Evolutionary conservation across 2,113 vertebrate species (phyloP).

Genomic region (Natator depressus): DNA sequence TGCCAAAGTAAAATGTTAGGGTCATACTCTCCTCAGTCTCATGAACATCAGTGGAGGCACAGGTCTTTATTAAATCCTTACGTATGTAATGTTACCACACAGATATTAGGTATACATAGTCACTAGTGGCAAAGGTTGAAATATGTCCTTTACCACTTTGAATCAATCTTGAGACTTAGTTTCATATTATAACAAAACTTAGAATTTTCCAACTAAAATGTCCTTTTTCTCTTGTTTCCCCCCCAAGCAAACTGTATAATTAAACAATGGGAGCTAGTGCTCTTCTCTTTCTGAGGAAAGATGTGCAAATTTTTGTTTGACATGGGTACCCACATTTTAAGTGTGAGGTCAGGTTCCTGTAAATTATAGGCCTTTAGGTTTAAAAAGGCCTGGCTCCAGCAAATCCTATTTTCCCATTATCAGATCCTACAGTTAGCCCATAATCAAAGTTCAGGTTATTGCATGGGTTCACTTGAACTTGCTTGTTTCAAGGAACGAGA

Average conservation of each 20-base stretch:
- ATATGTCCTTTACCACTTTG: background rate
- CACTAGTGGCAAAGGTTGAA: background rate
- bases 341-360: background rate
- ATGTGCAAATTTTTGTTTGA: background rate
- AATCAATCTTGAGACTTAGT: background rate
- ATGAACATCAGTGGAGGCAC: background rate
- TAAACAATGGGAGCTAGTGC: background rate
- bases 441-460: background rate
- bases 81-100: background rate
- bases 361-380: background rate
- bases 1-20: background rate
- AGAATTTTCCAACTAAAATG: background rate
- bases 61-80: background rate
- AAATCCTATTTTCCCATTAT: background rate
- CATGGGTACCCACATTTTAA: background rate
- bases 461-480: background rate
- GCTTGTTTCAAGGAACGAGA: background rate
- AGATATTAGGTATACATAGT: background rate
- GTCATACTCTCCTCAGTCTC: fast-evolving
- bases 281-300: background rate
- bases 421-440: background rate
- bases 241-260: background rate
- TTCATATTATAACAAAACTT: background rate
- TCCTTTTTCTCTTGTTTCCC: background rate
- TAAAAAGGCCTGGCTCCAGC: background rate